Evolutionary conservation across 2,113 vertebrate genomes (phyloP).

Genomic region (Lepus europaeus): DNA sequence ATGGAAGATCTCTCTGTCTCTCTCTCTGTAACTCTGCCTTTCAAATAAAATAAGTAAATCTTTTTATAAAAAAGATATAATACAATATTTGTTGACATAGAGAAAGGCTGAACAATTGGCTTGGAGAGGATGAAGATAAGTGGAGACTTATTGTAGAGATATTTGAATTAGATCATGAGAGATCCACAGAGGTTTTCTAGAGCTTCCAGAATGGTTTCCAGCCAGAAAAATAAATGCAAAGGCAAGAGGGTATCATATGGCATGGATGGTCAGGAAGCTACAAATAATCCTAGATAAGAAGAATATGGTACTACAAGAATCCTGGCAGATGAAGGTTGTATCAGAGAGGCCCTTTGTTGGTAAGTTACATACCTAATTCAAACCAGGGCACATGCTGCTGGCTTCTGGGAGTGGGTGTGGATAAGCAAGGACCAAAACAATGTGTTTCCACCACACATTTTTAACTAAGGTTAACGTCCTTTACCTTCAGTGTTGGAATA

Average conservation of each 20-base stretch:
- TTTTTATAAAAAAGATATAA: not conserved
- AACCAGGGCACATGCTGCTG: not conserved
- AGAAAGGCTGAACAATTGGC: not conserved
- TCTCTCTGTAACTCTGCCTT: too few species aligned
- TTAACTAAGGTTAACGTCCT: not conserved
- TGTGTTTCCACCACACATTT: not conserved
- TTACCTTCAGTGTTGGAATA: not conserved
- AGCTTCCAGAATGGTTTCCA: not conserved
- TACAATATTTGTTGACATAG: not conserved
- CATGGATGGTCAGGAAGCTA: not conserved
- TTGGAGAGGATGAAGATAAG: not conserved
- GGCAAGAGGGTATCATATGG: not conserved
- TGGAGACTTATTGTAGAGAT: not conserved
- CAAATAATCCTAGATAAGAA: not conserved
- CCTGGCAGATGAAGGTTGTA: not conserved
- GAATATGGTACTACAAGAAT: not conserved
- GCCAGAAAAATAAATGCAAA: constrained; percentile 15
- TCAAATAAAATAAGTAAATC: not conserved
- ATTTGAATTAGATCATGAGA: not conserved
- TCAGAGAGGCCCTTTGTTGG: not conserved
- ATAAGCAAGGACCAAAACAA: not conserved
- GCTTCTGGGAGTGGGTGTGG: not conserved
- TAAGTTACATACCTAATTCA: not conserved
- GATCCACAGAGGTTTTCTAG: not conserved
- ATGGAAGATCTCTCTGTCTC: too few species aligned